phyloP scores from a whole-genome alignment of 2,113 vertebrate genomes.

The Dasyprocta punctata region DNA sequence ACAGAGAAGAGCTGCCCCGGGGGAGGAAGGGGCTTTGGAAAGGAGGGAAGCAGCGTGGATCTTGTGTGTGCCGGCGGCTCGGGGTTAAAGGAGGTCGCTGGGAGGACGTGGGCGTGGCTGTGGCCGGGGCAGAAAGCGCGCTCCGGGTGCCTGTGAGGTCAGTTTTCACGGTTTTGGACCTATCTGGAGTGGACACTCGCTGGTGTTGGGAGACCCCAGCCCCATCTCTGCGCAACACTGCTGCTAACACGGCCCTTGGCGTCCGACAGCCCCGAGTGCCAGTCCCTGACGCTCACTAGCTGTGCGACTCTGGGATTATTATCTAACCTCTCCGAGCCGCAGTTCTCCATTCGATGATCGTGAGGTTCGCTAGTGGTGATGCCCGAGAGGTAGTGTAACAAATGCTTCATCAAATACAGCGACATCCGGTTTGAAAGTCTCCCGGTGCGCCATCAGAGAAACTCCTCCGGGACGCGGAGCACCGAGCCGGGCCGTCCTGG shows the following conservation, averaged over 20 bases:
- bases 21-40: rapidly evolving
- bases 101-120: neutral
- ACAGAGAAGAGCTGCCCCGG: rapidly evolving
- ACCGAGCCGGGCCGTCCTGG: rapidly evolving
- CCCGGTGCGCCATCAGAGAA: neutral
- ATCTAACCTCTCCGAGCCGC: neutral
- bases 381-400: neutral
- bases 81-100: neutral
- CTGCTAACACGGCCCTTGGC: neutral
- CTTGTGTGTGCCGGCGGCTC: rapidly evolving
- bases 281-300: too few species aligned
- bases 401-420: neutral
- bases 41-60: rapidly evolving
- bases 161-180: rapidly evolving
- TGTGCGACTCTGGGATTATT: neutral
- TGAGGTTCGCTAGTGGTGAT: neutral
- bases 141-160: rapidly evolving
- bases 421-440: neutral
- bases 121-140: neutral
- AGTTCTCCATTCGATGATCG: neutral
- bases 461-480: rapidly evolving
- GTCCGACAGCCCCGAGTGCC: neutral
- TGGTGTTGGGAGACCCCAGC: neutral
- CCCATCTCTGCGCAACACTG: neutral
- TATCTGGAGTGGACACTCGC: rapidly evolving